Base-by-base conservation (phyloP, 2,797 vertebrate species). In the Acanthopagrus latus region DNA sequence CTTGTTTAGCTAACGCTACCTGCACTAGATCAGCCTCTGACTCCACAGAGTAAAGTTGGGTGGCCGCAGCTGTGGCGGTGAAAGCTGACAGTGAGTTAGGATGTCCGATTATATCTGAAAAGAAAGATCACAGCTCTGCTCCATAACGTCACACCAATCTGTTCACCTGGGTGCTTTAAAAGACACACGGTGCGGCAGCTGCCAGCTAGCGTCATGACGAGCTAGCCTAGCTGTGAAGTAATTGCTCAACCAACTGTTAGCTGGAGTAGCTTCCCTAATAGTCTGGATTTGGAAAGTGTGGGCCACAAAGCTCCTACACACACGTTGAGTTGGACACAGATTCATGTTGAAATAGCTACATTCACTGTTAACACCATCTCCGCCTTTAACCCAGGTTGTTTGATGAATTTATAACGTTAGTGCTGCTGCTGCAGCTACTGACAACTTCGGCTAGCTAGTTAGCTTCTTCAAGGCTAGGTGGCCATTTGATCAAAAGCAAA, bases 381-480 rank as follows among this genome's bases (percentile, higher is more conserved):
- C 18, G 23, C 41, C 52, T 78, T 55, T 1, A 47, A 60, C 12
- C 9, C 0, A n/a, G 27, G 27, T 43, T 52, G 3, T 70, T 18
- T 25, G 3, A 10, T 5, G 50, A 6, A 54, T 14, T 4, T 7
- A 8, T 6, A 44, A 2, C n/a, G 43, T 78, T 77, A 83, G 60
- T 68, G 20, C 29, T 74, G 65, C 48, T 5, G 46, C 27, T 55
- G 46, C 44, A n/a, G 62, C 67, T 56, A 52, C 50, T 29, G 51
- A 74, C 81, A 92, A 92, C 91, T 90, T 90, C 57, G 78, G 82
- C 83, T 66, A 64, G 38, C 82, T 67, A 65, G 29, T 75, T 88
- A 87, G 89, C 87, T 46, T 63, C 12, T 20, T 17, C 2, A 1
- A 20, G 23, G 70, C 74, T 82, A 83, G 33, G 25, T 27, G 18